Evolutionary conservation across 2,888 invertebrate genomes (phyloP), one percentile per base, ranked within the genome.

Genomic region (Teleiodes luculella): DNA sequence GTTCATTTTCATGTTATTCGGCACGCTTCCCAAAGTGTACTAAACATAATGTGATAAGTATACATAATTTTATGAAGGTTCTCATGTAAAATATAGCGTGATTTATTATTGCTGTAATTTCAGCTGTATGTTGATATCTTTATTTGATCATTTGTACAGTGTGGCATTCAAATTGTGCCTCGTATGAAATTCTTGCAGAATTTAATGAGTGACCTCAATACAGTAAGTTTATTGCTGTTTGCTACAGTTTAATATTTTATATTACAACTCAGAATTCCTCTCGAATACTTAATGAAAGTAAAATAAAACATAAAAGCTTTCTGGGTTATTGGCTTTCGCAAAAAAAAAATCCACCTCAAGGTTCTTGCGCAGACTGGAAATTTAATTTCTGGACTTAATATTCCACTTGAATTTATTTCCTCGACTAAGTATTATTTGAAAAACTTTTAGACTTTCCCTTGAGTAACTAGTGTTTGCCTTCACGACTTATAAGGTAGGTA

Each of bases 211-310:
- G 39, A 41, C 39, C 39, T 43, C n/a, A n/a, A 5, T 20, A 28
- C 13, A 13, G 7, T 28, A 43, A 43, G 13, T 43, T 43, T 43
- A 43, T 43, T 28, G 24, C 28, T n/a, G 43, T 6, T n/a, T n/a
- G 28, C 24, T 13, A 6, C 28, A 13, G 3, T 43, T 43, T 28
- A 43, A 28, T 28, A 28, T 43, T 28, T 28, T 28, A 28, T 28
- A 24, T 20, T 43, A 13, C 24, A 24, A 20, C 43, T 41, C 18
- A 43, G 43, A 43, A 43, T 43, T 14, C 24, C 24, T 43, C 28
- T 37, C 16, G 46, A 31, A 46, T 46, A n/a, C n/a, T n/a, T n/a
- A 30, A 46, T 31, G 14, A 46, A 46, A 46, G 16, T 46, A 30
- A 31, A 16, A 31, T 28, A 10, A 30, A 16, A 3, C 31, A 28